Percentiles rank a stretch among this genome's conserved stretches.
phyloP scores from a whole-genome alignment of 2,888 invertebrate species.

The Drosophila meridiana region DNA sequence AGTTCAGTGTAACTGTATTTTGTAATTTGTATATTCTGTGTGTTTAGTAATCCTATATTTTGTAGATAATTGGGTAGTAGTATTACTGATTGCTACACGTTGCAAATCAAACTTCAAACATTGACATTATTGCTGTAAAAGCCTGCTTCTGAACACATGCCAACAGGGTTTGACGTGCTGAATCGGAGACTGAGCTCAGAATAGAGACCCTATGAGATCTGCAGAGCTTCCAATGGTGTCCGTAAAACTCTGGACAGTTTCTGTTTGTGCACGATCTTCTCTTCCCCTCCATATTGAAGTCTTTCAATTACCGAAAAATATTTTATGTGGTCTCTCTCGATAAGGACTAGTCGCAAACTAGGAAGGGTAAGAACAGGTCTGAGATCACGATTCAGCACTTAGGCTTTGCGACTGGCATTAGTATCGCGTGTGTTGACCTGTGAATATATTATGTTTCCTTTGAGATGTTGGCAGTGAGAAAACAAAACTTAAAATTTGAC shows the following conservation, averaged over 20 bases:
- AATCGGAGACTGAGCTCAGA: not conserved
- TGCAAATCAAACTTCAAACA: slow-evolving; percentile 66
- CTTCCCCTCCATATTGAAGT: not conserved
- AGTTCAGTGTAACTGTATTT: slow-evolving; percentile 40
- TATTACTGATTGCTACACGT: slow-evolving; percentile 73
- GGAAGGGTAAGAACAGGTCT: no score
- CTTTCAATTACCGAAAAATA: not conserved
- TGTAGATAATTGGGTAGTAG: slow-evolving; percentile 45
- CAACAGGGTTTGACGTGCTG: not conserved
- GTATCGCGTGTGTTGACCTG: not conserved
- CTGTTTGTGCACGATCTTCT: no score
- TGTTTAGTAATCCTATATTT: slow-evolving; percentile 43
- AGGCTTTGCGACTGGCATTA: no score
- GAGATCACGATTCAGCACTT: no score
- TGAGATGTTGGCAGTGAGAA: slow-evolving; percentile 71
- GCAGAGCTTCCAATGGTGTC: no score
- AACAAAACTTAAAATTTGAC: slow-evolving; percentile 62
- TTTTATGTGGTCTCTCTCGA: not conserved
- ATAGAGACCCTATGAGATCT: not conserved
- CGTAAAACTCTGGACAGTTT: no score
- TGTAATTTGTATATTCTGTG: slow-evolving; percentile 20
- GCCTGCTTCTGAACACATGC: not conserved
- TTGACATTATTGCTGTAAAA: slow-evolving; percentile 2
- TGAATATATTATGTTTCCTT: slow-evolving; percentile 7
- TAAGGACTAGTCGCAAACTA: not conserved